Percentiles rank a stretch among this genome's conserved stretches.
Evolutionary conservation across 2,113 vertebrate genomes (phyloP).

Genomic region (Actenoides hombroni): DNA sequence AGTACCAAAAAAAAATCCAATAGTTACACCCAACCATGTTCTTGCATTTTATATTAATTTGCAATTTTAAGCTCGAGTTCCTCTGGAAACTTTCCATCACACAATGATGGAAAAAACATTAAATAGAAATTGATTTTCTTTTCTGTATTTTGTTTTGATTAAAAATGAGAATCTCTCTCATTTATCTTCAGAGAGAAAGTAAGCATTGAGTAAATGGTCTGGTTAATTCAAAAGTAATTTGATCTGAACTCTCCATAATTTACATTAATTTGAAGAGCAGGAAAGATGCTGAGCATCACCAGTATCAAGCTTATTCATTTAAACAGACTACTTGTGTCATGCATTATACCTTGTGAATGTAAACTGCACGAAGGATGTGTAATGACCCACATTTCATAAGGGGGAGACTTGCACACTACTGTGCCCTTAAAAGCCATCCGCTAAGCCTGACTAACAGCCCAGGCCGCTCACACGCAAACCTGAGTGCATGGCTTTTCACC

Average conservation of each 20-base stretch:
- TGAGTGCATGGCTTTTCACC: background rate
- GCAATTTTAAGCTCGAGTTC: background rate
- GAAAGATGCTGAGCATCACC: constrained; percentile 6
- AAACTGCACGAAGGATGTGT: rapidly evolving
- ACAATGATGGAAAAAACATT: constrained; percentile 1
- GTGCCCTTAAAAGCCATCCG: background rate
- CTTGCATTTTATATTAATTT: background rate
- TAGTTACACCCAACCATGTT: background rate
- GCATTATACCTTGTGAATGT: background rate
- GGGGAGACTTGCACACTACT: background rate
- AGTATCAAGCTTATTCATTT: background rate
- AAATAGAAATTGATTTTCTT: constrained; percentile 53
- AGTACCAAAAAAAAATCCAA: background rate
- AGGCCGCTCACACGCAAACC: background rate
- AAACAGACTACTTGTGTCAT: background rate
- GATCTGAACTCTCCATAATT: constrained; percentile 47
- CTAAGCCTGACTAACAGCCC: background rate
- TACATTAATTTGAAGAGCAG: constrained; percentile 20
- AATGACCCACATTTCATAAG: background rate
- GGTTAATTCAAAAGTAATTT: constrained; percentile 54
- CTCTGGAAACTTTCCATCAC: constrained; percentile 18
- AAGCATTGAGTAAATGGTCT: constrained; percentile 36
- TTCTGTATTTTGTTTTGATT: constrained; percentile 49
- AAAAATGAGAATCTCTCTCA: constrained; percentile 37
- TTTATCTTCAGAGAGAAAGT: constrained; percentile 33